phyloP scores from a whole-genome alignment of 2,888 invertebrate species.

The Schizaphis graminum region DNA sequence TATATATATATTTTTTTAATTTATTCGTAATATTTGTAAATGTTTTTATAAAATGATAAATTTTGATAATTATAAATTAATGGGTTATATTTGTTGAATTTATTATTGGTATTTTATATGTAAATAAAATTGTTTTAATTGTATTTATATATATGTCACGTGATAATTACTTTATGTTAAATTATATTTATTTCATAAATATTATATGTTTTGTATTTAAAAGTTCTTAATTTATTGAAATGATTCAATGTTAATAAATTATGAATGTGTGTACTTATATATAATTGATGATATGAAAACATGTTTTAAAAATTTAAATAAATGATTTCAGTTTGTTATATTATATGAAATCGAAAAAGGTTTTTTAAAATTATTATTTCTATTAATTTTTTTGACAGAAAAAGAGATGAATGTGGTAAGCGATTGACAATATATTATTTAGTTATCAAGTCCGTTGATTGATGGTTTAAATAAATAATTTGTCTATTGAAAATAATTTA shows the following conservation, averaged over 20 bases:
- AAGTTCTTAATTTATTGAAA: neutral
- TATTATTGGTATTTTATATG: neutral
- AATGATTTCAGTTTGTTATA: neutral
- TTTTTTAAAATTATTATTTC: neutral
- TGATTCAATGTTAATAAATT: neutral
- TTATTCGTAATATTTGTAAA: neutral
- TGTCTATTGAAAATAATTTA: neutral
- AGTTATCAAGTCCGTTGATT: constrained; percentile 18
- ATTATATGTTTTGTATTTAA: neutral
- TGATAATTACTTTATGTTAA: neutral
- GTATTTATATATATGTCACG: neutral
- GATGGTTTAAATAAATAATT: neutral
- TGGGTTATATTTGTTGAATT: neutral
- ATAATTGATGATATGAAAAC: neutral
- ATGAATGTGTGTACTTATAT: neutral
- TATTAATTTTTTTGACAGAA: neutral
- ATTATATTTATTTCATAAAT: neutral
- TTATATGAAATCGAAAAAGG: neutral
- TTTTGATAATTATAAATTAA: neutral
- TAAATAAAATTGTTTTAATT: neutral
- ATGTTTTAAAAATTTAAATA: neutral
- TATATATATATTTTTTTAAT: too few relatives aligned
- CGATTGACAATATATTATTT: neutral
- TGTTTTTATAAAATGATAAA: neutral
- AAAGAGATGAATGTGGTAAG: constrained; percentile 13